Conservation (phyloP, 1,140 invertebrate genomes). For the Pseudomyrmex pallidus region DNA sequence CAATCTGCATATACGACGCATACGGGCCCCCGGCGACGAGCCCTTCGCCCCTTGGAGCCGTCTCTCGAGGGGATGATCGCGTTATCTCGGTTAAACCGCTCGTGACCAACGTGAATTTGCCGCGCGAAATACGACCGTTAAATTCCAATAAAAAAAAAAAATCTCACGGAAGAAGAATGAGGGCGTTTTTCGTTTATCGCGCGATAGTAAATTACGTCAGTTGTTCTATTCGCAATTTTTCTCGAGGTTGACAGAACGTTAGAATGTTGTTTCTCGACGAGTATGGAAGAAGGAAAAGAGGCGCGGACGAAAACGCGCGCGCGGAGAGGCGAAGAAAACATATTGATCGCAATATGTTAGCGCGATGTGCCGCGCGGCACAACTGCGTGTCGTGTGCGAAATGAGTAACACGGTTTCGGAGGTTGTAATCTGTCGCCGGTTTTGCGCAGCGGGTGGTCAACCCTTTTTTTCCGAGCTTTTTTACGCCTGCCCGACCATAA, state of each 20-base stretch:
- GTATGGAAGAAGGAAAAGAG: neutral
- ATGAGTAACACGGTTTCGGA: constrained; percentile 66
- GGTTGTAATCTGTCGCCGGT: constrained; percentile 75
- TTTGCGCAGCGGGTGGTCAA: constrained; percentile 79
- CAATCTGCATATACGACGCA: constrained; percentile 73
- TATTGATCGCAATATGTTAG: neutral
- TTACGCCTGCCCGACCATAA: constrained; percentile 79
- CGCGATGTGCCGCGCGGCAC: neutral
- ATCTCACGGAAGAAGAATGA: neutral
- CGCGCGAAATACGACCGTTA: constrained; percentile 4
- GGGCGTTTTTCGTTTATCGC: too few relatives aligned
- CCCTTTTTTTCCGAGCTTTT: constrained; percentile 75
- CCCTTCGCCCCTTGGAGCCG: constrained; percentile 29
- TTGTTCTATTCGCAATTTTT: too few relatives aligned
- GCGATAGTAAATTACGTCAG: too few relatives aligned
- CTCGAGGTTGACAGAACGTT: too few relatives aligned
- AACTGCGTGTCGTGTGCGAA: constrained; percentile 11
- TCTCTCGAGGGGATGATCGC: constrained; percentile 61
- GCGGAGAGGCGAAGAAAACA: neutral
- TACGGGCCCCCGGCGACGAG: constrained; percentile 49
- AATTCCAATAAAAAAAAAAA: neutral
- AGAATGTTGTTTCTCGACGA: too few relatives aligned
- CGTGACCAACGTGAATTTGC: constrained; percentile 17
- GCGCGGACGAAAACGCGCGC: neutral
- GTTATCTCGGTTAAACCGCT: constrained; percentile 51